Evolutionary conservation across 2,113 vertebrate species (phyloP).

Genomic region (Tetrax tetrax): DNA sequence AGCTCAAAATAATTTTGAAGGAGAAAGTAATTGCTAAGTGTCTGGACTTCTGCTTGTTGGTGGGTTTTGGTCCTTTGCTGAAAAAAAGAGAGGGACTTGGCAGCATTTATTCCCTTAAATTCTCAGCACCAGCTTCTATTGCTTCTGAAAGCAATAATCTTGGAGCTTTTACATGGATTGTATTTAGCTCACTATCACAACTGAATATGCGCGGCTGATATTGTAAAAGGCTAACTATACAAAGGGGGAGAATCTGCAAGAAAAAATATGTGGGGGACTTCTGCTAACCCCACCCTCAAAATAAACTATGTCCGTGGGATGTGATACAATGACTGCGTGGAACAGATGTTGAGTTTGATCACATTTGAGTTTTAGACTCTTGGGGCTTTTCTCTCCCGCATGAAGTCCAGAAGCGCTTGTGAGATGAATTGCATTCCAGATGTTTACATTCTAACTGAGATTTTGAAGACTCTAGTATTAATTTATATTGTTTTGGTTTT

Average conservation of each 20-base stretch:
- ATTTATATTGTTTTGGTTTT: background rate
- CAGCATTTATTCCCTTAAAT: background rate
- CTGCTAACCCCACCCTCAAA: background rate
- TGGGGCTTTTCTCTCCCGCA: background rate
- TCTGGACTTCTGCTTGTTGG: background rate
- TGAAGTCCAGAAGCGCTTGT: background rate
- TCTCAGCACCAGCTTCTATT: background rate
- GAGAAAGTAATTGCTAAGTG: background rate
- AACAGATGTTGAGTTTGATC: background rate
- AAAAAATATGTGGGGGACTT: background rate
- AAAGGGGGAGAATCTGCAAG: background rate
- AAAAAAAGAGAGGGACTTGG: background rate
- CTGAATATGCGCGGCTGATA: background rate
- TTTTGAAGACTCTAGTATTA: background rate
- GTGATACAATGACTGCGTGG: rapidly evolving
- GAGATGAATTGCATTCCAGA: background rate
- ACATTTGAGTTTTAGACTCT: background rate
- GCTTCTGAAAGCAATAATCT: background rate
- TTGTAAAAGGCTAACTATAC: background rate
- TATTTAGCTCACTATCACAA: background rate
- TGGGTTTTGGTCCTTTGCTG: background rate
- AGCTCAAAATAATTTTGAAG: background rate
- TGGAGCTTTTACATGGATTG: background rate
- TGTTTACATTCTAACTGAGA: background rate
- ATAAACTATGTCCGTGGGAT: background rate